Conservation (phyloP, 2,797 vertebrate genomes). For the Triplophysa yarkandensis region DNA sequence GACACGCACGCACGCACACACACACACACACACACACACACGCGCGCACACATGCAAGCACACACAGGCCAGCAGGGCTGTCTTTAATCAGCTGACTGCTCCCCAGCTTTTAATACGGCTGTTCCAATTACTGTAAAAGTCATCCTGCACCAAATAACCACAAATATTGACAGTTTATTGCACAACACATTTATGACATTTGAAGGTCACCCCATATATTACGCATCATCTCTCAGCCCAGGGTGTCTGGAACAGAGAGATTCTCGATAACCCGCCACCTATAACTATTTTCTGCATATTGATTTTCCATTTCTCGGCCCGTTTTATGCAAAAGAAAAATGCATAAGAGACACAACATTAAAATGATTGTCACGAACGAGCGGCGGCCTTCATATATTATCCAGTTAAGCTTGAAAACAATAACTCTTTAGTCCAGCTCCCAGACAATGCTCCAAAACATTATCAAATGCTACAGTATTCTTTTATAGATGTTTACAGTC, state of each 20-base stretch:
- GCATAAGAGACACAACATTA: slow-evolving; percentile 67
- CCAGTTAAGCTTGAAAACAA: slow-evolving; percentile 64
- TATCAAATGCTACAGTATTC: slow-evolving; percentile 46
- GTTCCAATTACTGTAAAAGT: slow-evolving; percentile 99
- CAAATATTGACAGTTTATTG: slow-evolving; percentile 99
- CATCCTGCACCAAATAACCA: slow-evolving; percentile 98
- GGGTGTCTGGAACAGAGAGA: slow-evolving; percentile 87
- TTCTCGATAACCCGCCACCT: slow-evolving; percentile 88
- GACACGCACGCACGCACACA: slow-evolving; percentile 56
- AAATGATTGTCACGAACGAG: slow-evolving; percentile 73
- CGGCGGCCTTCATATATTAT: slow-evolving; percentile 63
- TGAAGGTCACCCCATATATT: slow-evolving; percentile 99
- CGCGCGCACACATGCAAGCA: slow-evolving; percentile 56
- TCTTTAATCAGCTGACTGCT: slow-evolving; percentile 98
- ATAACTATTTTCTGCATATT: slow-evolving; percentile 79
- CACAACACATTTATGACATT: slow-evolving; percentile 99
- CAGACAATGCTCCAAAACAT: slow-evolving; percentile 43
- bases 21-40: slow-evolving; percentile 51
- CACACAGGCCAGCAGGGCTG: slow-evolving; percentile 74
- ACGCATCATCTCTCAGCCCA: slow-evolving; percentile 91
- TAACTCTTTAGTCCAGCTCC: slow-evolving; percentile 51
- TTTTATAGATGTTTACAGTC: slow-evolving; percentile 56
- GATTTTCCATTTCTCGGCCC: slow-evolving; percentile 65
- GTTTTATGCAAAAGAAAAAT: slow-evolving; percentile 73
- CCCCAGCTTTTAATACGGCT: slow-evolving; percentile 97